Percentiles rank a stretch among this genome's conserved stretches.
Evolutionary conservation across 2,888 invertebrate genomes (phyloP).

Genomic region (Scaptomyza cyrtandrae): DNA sequence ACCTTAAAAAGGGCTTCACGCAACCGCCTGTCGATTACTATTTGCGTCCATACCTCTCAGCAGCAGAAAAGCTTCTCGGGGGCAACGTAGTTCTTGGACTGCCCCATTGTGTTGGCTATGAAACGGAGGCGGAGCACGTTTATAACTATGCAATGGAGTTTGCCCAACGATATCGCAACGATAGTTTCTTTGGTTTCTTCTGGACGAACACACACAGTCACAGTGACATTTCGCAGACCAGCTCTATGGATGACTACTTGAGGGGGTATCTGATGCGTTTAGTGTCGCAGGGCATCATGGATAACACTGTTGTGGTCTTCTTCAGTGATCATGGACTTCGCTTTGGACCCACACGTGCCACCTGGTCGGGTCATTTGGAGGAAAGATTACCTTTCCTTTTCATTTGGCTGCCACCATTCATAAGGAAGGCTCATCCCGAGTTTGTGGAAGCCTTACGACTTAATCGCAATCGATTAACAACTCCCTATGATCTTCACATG

Average conservation of each 20-base stretch:
- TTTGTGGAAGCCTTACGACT: conserved; percentile 86
- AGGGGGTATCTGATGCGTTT: conserved; percentile 87
- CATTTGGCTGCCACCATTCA: conserved; percentile 88
- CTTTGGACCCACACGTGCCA: conserved; percentile 89
- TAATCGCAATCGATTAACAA: conserved; percentile 89
- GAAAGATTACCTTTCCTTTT: conserved; percentile 91
- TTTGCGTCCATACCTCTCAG: conserved; percentile 89
- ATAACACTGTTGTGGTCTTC: conserved; percentile 89
- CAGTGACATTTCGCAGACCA: conserved; percentile 88
- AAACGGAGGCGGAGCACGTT: conserved; percentile 88
- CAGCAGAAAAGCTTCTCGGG: conserved; percentile 87
- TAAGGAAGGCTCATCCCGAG: conserved; percentile 86
- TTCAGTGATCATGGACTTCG: conserved; percentile 92
- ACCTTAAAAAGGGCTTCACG: conserved; percentile 89
- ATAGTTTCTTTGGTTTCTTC: conserved; percentile 90
- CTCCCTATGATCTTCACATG: conserved; percentile 91
- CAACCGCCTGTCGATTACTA: conserved; percentile 93
- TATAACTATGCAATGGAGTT: conserved; percentile 89
- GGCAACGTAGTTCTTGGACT: conserved; percentile 85
- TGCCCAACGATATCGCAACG: conserved; percentile 86
- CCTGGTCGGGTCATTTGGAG: conserved; percentile 90
- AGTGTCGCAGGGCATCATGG: conserved; percentile 86
- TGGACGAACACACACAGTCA: conserved; percentile 93
- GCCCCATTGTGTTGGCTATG: conserved; percentile 87
- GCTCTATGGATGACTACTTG: conserved; percentile 88